A percentile compares a stretch with the other conserved stretches of the same genome.
phyloP scores from a whole-genome alignment of 1,140 invertebrate species.

The Drosophila teissieri region DNA sequence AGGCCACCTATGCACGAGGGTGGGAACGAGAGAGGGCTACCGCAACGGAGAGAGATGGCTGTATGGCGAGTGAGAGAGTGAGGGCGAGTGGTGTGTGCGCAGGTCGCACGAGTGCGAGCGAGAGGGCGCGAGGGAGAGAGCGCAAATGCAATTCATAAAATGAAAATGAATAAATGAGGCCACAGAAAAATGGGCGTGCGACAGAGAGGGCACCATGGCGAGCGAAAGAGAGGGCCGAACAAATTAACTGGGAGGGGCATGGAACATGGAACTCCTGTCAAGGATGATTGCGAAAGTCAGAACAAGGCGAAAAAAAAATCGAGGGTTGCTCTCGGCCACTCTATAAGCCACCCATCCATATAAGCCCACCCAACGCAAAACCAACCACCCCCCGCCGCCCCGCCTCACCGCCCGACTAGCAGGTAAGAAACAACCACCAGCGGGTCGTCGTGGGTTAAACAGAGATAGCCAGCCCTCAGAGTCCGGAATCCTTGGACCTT shows the following conservation, averaged over 20 bases:
- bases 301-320: constrained; percentile 41
- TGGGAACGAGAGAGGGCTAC: constrained; percentile 15
- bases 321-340: constrained; percentile 70
- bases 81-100: constrained; percentile 27
- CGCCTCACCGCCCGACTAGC: background rate
- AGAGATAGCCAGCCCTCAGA: constrained; percentile 49
- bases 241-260: constrained; percentile 79
- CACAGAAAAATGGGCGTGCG: constrained; percentile 19
- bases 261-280: constrained; percentile 54
- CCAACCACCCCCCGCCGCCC: background rate
- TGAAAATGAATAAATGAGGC: constrained; percentile 71
- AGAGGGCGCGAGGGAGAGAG: constrained; percentile 51
- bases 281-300: constrained; percentile 72
- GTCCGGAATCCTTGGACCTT: constrained; percentile 24
- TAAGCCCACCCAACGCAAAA: background rate
- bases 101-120: constrained; percentile 33
- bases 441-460: constrained; percentile 50
- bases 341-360: background rate
- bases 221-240: constrained; percentile 26
- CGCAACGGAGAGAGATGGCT: background rate
- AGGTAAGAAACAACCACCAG: constrained; percentile 63
- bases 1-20: constrained; percentile 6
- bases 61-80: constrained; percentile 13
- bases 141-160: constrained; percentile 80
- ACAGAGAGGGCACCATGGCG: constrained; percentile 4